Evolutionary conservation across 2,113 vertebrate species (phyloP), one percentile per base, ranked within the genome.

Genomic region (Rhombomys opimus): DNA sequence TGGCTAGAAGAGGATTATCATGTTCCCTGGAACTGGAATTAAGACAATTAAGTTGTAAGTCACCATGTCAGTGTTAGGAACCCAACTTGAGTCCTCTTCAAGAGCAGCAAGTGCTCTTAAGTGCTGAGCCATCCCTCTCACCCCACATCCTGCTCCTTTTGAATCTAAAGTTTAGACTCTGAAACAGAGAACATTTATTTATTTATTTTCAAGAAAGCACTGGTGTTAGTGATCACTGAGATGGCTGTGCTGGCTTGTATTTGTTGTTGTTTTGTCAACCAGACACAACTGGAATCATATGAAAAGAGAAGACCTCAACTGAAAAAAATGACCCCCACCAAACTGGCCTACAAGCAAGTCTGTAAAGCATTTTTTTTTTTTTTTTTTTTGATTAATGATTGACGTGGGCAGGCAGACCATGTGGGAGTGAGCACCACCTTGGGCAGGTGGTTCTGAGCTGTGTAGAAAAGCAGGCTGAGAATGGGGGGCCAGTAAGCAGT

Each of bases 81-180:
- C 57, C n/a, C 12, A 63, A 63, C 23, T 2, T 14, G 54, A 11
- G 52, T 59, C 52, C 52, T 81, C 52, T 81, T 81, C 32, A 38
- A 82, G 35, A 61, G 80, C n/a, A 61, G 35, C 54, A 38, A 25
- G 35, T 38, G 35, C 54, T 82, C 54, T 82, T 13, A 59, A 59
- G 35, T 23, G 54, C 54, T 82, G 54, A 82, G 50, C 50, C 77
- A 18, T 20, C 17, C 30, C 50, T 57, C 50, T 2, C 54, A 50
- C 4, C 50, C 9, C 52, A 52, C 2, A 65, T 30, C 77, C 50
- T 52, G 77, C 30, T 54, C 32, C 77, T 89, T 95, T 93, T 87
- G 81, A 77, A 78, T 86, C 13, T 61, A 25, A 7, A 76, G 32
- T 73, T 90, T 88, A 90, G 76, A 93, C 90, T 82, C 61, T 91